These are phyloP conservation scores for Erynnis tages DNA, from an alignment of 2,888 invertebrate genomes.

Conservation along the genomic window DNA sequence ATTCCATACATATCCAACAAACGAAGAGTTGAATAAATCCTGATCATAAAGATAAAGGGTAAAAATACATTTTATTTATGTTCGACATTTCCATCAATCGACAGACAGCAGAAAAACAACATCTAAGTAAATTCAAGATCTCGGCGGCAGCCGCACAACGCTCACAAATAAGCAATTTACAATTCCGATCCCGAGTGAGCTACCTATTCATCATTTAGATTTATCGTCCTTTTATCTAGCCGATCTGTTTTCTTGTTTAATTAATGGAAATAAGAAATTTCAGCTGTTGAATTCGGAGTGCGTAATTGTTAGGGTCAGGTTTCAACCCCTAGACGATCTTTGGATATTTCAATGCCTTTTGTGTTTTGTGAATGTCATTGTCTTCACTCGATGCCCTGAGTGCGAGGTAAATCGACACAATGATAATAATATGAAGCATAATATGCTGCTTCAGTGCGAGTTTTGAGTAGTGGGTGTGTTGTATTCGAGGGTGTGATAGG, in stretches of 20 bases:
- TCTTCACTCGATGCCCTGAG: no score
- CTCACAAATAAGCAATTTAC: constrained; percentile 65
- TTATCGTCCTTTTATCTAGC: constrained; percentile 75
- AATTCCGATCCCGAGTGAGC: constrained; percentile 63
- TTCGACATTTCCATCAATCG: no score
- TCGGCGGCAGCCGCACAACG: constrained; percentile 27
- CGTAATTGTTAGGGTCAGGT: constrained; percentile 40
- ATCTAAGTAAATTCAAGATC: constrained; percentile 20
- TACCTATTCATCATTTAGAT: constrained; percentile 79
- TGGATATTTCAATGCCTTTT: constrained; percentile 12
- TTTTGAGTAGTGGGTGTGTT: no score
- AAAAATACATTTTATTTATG: no score
- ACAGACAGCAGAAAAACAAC: no score
- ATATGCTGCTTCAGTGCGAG: no score
- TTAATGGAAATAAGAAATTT: constrained; percentile 66
- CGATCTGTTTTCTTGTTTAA: constrained; percentile 77
- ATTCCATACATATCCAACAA: no score
- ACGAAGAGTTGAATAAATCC: no score
- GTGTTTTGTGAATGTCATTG: background rate
- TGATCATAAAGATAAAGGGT: no score
- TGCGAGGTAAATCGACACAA: no score
- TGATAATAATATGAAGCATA: no score
- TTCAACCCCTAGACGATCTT: constrained; percentile 29
- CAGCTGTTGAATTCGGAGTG: constrained; percentile 42
- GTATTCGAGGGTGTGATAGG: no score